Percentiles rank a stretch among this genome's conserved stretches.
These are phyloP conservation scores for Dinoponera quadriceps DNA, from an alignment of 1,140 invertebrate genomes.

Conservation along the genomic window DNA sequence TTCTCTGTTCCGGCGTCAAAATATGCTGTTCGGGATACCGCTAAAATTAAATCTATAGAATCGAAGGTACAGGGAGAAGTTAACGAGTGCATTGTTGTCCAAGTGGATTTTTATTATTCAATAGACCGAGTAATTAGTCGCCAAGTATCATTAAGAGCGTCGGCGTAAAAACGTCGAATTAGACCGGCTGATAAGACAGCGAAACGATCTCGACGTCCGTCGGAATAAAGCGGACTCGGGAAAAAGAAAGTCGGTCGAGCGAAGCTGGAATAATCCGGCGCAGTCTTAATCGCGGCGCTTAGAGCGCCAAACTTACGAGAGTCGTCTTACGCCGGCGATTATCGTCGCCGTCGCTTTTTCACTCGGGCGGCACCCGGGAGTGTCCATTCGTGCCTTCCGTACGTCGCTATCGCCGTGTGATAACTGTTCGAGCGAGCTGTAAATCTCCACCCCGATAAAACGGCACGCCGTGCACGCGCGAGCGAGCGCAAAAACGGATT, in stretches of 20 bases:
- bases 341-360: neutral
- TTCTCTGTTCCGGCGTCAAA: too few species aligned
- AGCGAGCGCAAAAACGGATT: slow-evolving; percentile 67
- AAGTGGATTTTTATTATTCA: too few species aligned
- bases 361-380: neutral
- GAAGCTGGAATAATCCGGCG: slow-evolving; percentile 13
- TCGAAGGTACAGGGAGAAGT: too few species aligned
- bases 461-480: slow-evolving; percentile 40
- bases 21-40: too few species aligned
- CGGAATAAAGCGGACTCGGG: neutral
- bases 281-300: slow-evolving; percentile 5
- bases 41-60: too few species aligned
- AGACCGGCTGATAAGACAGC: neutral
- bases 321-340: neutral
- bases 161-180: neutral
- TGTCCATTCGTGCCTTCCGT: slow-evolving; percentile 33
- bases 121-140: too few species aligned
- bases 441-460: slow-evolving; percentile 67
- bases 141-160: too few species aligned
- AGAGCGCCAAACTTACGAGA: slow-evolving; percentile 30
- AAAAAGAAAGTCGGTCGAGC: neutral
- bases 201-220: neutral
- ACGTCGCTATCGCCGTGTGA: slow-evolving; percentile 48
- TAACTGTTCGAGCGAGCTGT: slow-evolving; percentile 62
- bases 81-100: too few species aligned